phyloP scores from a whole-genome alignment of 2,888 invertebrate species.

The Lottia scabra region DNA sequence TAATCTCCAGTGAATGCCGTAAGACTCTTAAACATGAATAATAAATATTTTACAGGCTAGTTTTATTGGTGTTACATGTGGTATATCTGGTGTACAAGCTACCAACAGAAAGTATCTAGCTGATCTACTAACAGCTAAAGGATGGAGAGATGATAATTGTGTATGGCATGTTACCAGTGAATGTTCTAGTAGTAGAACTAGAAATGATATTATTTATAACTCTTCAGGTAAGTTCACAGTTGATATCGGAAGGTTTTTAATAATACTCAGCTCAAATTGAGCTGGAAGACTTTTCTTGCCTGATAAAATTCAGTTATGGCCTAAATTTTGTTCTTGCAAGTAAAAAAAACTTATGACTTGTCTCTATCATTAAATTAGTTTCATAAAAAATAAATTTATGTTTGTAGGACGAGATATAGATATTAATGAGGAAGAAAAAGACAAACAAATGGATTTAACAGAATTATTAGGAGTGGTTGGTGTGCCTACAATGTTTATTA shows the following conservation, averaged over 20 bases:
- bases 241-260: not conserved
- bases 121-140: conserved; percentile 60
- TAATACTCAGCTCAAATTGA: no score
- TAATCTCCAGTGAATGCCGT: no score
- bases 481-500: conserved; percentile 65
- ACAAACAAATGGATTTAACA: conserved; percentile 55
- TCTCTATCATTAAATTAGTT: no score
- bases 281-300: no score
- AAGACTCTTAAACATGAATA: not conserved
- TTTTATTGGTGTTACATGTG: conserved; percentile 62
- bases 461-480: conserved; percentile 65
- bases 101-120: conserved; percentile 58
- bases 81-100: conserved; percentile 39
- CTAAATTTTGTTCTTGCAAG: no score
- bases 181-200: conserved; percentile 53
- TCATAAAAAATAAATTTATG: no score
- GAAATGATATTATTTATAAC: conserved; percentile 49
- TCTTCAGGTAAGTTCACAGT: conserved; percentile 33
- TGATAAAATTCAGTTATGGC: no score
- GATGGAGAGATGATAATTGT: conserved; percentile 62
- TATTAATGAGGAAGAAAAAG: conserved; percentile 23
- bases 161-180: conserved; percentile 64
- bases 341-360: no score
- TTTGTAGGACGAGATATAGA: not conserved
- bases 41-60: conserved; percentile 48